Base-by-base conservation (phyloP, 1,140 invertebrate genomes). In the Pachyrhynchus sulphureomaculatus region DNA sequence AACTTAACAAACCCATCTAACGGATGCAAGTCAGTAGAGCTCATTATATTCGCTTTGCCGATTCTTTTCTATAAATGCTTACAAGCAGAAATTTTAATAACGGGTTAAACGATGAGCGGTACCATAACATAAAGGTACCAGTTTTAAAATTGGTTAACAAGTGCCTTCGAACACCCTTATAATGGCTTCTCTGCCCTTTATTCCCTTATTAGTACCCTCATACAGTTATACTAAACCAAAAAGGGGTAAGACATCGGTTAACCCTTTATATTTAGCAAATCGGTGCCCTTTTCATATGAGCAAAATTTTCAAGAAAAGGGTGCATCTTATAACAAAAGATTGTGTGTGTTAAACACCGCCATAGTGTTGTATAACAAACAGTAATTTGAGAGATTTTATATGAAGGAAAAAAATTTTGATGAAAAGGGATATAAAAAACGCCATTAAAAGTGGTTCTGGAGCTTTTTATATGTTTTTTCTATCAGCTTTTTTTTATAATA, bases 261-360 rank as follows among this genome's bases (percentile, higher is more conserved):
- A 55, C 52, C 41, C 52, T 55, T 55, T 52, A 24, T 37, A 13
- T 21, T 13, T 26, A 13, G 20, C 32, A 36, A 52, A 36, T 52
- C 29, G 21, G 24, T 26, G 21, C 15, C 23, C 45, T 29, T 48
- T 48, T 32, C 24, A 37, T 13, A 34, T 13, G 26, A n/a, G 33
- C 10, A 9, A n/a, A 57, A 57, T 47, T n/a, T 42, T 15, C n/a
- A 17, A 15, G 18, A 42, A 57, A 57, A 57, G 36, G 42, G 54
- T 57, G 54, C 54, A 37, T 18, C 12, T 24, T 13, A 39, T 45
- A 36, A 48, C 54, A 57, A 57, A n/a, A 26, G 42, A 15, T 32
- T 41, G 24, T 57, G 54, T 57, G 54, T 57, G 54, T 57, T 57
- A 57, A 57, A 57, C 54, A 57, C 54, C 54, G 54, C 41, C 41